Evolutionary conservation across 2,113 vertebrate genomes (phyloP), one percentile per base, ranked within the genome.

Genomic region (Hydropotes inermis): DNA sequence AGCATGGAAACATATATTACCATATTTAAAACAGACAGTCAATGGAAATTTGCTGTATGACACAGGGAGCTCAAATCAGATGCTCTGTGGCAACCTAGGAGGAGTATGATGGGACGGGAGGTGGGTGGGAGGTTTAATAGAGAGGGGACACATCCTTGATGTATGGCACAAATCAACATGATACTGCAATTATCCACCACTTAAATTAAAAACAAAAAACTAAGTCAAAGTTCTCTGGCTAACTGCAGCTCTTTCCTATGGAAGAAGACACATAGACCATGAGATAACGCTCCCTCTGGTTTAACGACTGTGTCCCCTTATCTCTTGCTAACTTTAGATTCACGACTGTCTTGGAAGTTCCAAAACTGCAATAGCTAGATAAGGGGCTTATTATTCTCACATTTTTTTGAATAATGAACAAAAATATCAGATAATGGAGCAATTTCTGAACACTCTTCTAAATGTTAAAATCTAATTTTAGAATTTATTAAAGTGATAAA

Each of bases 401-500:
- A 87, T 61, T 87, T 94, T 70, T 33, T 91, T 91, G 19, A 93
- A 97, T 94, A 93, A 97, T 94, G 93, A 96, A 93, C 52, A 83
- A 55, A 94, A 94, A 94, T 96, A 96, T 95, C 78, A 96, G 93
- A 95, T 97, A 96, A 92, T 58, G 13, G 52, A 6, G 25, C 57
- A 93, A 96, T 96, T 96, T 94, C 54, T 96, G 74, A 97, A 93
- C 21, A 74, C 28, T 70, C 60, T 93, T 95, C 91, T 84, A 95
- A 97, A 60, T 86, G 70, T 43, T 85, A 95, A 87, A 90, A 96
- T 85, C 30, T 87, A 92, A 97, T 95, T 95, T 96, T 52, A 39
- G 94, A 96, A 64, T 93, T 64, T 94, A 94, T 91, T 89, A 93
- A 96, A 94, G 92, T 94, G 64, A 81, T 97, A 79, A 97, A 95